A percentile compares a stretch with the other conserved stretches of the same genome.
Conservation (phyloP, 1,140 invertebrate species). For the Luehdorfia chinensis region DNA sequence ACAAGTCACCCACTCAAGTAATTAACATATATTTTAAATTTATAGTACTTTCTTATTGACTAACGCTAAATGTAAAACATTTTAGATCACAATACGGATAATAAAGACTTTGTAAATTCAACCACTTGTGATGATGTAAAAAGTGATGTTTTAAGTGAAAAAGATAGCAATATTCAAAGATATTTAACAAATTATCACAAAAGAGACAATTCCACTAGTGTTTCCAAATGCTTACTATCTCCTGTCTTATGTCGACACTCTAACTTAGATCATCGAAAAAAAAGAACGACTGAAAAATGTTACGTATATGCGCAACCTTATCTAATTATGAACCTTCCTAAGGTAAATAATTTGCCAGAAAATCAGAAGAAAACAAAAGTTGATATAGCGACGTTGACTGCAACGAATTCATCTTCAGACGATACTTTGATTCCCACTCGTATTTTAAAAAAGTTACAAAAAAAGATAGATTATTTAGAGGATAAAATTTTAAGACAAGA, state of each 20-base stretch:
- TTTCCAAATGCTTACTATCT: constrained; percentile 38
- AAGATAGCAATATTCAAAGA: constrained; percentile 29
- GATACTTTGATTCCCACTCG: constrained; percentile 26
- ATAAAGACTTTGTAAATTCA: constrained; percentile 31
- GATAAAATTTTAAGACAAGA: constrained; percentile 56
- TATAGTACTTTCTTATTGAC: too few species aligned
- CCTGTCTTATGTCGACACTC: constrained; percentile 22
- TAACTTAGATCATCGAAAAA: constrained; percentile 26
- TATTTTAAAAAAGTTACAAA: constrained; percentile 43
- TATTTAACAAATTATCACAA: constrained; percentile 28
- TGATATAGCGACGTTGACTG: constrained; percentile 44
- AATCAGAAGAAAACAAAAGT: constrained; percentile 36
- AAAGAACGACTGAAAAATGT: constrained; percentile 43
- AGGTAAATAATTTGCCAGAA: constrained; percentile 33
- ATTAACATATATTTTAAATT: too few species aligned
- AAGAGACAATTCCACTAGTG: constrained; percentile 30
- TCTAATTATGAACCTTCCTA: constrained; percentile 49
- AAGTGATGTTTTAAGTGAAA: constrained; percentile 20
- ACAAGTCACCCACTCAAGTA: too few species aligned
- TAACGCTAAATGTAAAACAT: too few species aligned
- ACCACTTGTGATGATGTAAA: constrained; percentile 22
- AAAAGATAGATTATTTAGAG: constrained; percentile 59
- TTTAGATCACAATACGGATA: constrained; percentile 41
- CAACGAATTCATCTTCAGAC: constrained; percentile 41
- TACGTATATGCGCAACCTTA: constrained; percentile 43